Conservation (phyloP, 2,113 vertebrate genomes). For the Rhinolophus ferrumequinum region DNA sequence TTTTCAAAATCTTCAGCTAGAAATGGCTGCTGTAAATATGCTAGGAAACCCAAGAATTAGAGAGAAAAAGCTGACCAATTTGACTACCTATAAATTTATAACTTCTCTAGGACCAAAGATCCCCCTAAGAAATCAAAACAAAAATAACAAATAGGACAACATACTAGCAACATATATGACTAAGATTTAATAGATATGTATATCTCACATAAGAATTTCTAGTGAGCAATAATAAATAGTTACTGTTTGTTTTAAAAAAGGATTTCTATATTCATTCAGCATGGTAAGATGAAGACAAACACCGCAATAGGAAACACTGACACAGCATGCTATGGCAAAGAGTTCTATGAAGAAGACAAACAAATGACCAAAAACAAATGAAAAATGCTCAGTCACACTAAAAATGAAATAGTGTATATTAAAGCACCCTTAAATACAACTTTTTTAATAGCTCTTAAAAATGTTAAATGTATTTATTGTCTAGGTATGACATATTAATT, state of each 20-base stretch:
- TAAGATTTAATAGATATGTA: not conserved
- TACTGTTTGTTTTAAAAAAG: no score
- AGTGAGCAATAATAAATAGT: no score
- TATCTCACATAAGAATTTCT: not conserved
- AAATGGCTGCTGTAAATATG: not conserved
- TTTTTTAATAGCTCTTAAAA: not conserved
- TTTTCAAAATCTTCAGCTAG: not conserved
- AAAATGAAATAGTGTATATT: not conserved
- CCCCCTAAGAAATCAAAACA: not conserved
- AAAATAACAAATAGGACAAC: not conserved
- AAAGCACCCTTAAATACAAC: not conserved
- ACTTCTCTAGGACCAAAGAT: not conserved
- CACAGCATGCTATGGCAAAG: not conserved
- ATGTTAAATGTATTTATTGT: not conserved
- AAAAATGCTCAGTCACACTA: not conserved
- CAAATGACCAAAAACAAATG: not conserved
- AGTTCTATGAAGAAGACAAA: not conserved
- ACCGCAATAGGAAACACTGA: not conserved
- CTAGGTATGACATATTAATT: not conserved
- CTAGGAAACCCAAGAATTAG: not conserved
- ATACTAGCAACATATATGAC: not conserved
- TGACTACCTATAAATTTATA: not conserved
- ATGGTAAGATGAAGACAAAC: not conserved
- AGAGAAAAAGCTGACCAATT: not conserved
- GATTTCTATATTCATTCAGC: not conserved